These are phyloP conservation scores for Heliconius charithonia DNA, from an alignment of 2,888 invertebrate species.

Conservation along the genomic window DNA sequence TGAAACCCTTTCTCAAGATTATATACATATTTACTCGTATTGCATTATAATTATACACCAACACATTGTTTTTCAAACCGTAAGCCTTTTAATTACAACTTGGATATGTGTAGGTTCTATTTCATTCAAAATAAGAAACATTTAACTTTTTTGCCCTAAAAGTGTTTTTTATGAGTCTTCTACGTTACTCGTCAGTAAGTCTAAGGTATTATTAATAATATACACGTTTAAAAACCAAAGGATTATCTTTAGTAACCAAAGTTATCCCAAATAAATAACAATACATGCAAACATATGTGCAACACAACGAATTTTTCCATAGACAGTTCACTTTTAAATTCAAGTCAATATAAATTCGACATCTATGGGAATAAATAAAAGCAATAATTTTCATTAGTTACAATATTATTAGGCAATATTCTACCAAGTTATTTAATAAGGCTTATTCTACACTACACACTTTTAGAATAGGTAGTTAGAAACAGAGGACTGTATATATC, in stretches of 20 bases:
- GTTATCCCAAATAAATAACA: neutral
- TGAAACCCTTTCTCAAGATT: neutral
- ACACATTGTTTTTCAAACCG: neutral
- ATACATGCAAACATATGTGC: neutral
- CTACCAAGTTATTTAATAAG: neutral
- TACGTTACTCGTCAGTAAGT: no score
- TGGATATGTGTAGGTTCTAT: no score
- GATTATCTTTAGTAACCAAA: neutral
- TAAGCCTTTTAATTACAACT: no score
- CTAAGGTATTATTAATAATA: no score
- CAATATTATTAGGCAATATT: neutral
- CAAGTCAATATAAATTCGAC: neutral
- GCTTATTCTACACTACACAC: slow-evolving; percentile 1
- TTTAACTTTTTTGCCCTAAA: no score
- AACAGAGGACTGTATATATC: neutral
- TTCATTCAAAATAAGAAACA: no score
- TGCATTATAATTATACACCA: neutral
- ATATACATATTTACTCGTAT: neutral
- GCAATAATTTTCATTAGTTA: slow-evolving; percentile 21
- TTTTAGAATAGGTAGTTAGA: neutral
- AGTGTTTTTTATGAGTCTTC: no score
- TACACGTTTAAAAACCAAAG: neutral
- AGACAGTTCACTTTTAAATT: slow-evolving; percentile 1
- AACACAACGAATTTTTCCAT: slow-evolving; percentile 24
- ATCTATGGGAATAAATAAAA: neutral